Conservation (phyloP, 2,888 invertebrate species). For the Deilephila porcellus region DNA sequence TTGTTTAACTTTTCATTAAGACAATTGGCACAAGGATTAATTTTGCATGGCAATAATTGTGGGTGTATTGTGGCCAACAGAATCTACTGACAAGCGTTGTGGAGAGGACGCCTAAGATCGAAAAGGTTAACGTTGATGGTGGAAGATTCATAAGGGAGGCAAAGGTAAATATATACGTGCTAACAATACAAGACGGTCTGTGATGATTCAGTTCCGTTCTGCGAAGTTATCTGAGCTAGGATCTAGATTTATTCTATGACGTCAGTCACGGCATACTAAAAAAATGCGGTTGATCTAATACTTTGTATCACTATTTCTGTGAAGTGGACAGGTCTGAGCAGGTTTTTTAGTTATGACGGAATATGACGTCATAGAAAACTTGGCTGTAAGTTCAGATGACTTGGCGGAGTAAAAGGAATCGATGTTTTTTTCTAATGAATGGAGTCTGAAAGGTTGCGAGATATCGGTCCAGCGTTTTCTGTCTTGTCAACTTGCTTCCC, state of each 20-base stretch:
- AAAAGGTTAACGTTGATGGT: constrained; percentile 97
- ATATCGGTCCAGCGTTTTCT: constrained; percentile 70
- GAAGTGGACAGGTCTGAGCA: neutral
- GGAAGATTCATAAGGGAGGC: constrained; percentile 98
- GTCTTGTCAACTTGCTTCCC: constrained; percentile 46
- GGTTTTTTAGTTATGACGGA: neutral
- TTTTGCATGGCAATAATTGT: constrained; percentile 44
- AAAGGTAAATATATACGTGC: constrained; percentile 89
- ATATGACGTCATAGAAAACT: neutral
- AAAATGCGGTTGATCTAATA: neutral
- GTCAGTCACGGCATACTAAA: neutral
- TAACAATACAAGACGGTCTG: neutral
- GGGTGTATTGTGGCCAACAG: constrained; percentile 82
- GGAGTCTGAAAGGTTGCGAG: constrained; percentile 65
- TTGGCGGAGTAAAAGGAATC: neutral
- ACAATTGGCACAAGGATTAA: constrained; percentile 23
- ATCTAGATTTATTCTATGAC: constrained; percentile 19
- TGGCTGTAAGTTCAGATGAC: neutral
- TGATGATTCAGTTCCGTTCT: neutral
- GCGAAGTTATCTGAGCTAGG: constrained; percentile 23
- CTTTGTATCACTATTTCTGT: neutral
- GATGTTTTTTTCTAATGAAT: constrained; percentile 45
- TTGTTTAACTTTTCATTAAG: neutral
- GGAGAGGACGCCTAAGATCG: constrained; percentile 97
- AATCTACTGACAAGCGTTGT: constrained; percentile 96